Conservation (phyloP, 2,888 invertebrate genomes). For the Blomia tropicalis region DNA sequence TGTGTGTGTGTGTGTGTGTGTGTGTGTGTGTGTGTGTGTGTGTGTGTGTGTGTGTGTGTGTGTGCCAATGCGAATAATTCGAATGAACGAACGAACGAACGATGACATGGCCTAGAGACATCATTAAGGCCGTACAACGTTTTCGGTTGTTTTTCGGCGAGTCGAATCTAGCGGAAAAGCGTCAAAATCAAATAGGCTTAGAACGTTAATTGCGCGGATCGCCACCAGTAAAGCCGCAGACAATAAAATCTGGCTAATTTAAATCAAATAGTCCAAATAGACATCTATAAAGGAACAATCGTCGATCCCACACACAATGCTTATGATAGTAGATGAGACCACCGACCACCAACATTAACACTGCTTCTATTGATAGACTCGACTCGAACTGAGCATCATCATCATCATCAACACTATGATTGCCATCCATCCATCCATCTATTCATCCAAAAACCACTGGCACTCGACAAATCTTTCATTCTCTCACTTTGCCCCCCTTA, state of each 20-base stretch:
- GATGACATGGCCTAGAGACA: neutral
- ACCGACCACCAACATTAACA: neutral
- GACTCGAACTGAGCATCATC: no score
- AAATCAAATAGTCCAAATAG: slow-evolving; percentile 1
- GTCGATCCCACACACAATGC: neutral
- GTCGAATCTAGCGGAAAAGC: neutral
- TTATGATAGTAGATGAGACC: neutral
- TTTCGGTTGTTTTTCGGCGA: neutral
- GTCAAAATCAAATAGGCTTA: neutral
- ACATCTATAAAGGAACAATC: no score
- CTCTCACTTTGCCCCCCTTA: neutral
- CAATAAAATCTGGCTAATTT: slow-evolving; percentile 1
- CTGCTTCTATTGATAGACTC: neutral
- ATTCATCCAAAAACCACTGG: no score
- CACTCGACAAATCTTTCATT: no score
- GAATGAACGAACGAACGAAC: neutral
- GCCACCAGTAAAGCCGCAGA: neutral
- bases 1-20: neutral
- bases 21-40: neutral
- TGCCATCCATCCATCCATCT: no score
- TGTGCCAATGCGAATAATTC: neutral
- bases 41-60: neutral
- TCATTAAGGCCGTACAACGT: neutral
- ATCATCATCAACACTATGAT: no score
- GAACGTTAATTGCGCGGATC: neutral